phyloP scores from a whole-genome alignment of 2,888 invertebrate genomes.

The Frankliniella fusca region DNA sequence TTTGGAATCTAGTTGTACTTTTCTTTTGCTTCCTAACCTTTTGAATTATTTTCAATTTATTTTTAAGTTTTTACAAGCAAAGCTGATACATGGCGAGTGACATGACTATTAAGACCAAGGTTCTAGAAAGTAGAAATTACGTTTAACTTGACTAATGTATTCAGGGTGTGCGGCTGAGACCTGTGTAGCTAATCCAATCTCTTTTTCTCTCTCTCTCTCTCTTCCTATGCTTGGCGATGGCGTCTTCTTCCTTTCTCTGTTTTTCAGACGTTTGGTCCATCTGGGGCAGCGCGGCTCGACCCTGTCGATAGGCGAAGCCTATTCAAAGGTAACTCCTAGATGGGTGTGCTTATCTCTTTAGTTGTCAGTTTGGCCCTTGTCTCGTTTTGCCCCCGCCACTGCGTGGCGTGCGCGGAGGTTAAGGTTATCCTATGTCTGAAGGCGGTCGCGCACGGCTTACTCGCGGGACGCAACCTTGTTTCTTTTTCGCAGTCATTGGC shows the following conservation, averaged over 20 bases:
- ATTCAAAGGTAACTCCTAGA: slow-evolving; percentile 11
- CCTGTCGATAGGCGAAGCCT: slow-evolving; percentile 9
- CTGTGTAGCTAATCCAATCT: neutral
- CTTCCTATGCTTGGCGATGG: neutral
- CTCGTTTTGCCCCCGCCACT: neutral
- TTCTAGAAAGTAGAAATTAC: no score
- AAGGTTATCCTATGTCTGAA: neutral
- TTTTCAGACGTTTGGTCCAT: neutral
- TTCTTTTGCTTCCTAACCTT: no score
- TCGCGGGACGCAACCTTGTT: neutral
- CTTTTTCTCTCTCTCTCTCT: neutral
- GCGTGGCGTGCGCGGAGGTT: no score
- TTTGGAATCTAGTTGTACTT: no score
- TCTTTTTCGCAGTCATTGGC: no score
- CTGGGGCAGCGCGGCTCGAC: neutral
- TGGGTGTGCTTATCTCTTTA: slow-evolving; percentile 23
- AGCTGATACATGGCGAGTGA: no score
- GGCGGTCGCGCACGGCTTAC: neutral
- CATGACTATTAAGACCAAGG: no score
- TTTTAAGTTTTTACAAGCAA: no score
- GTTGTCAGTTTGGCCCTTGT: neutral
- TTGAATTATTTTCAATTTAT: no score
- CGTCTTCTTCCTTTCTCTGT: slow-evolving; percentile 15
- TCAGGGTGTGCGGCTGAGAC: neutral
- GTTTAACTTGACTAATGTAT: no score